Evolutionary conservation across 2,888 invertebrate genomes (phyloP), one percentile per base, ranked within the genome.

Genomic region (Lasius platythorax): DNA sequence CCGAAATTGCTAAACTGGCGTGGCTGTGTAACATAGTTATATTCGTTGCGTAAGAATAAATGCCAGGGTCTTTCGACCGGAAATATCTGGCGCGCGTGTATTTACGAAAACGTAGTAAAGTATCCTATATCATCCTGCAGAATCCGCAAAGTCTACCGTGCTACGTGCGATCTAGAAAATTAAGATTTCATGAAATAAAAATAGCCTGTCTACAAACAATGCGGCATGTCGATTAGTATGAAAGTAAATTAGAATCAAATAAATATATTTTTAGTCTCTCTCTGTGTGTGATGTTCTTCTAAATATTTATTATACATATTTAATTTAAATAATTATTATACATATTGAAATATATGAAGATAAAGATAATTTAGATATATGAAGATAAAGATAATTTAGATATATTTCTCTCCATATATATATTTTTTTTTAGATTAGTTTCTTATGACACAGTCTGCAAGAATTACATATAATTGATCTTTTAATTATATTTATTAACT

Each of bases 31-130:
- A 40, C 56, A 12, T n/a, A 56, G 9, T 30, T 76, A 28, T 53
- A 40, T 28, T 28, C 9, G 12, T 84, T 84, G 53, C 74, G 74
- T 33, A 84, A 84, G n/a, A 46, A 72, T 64, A 73, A 84, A 84
- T 70, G 64, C 74, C 82, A 70, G 46, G 68, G 40, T 23, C 74
- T 40, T 6, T 63, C 30, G 15, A 11, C 11, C 33, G 40, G 40
- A 40, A 68, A 56, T 56, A 40, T 78, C 53, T 33, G 23, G 15
- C 40, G 46, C 18, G 50, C 18, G 37, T 12, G 15, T 28, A 8
- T 23, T 46, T 40, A 30, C 30, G 8, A 70, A 56, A n/a, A 56
- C 6, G 8, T 75, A 33, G 18, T 56, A 68, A 70, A 78, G 12
- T n/a, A 76, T 76, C 37, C 9, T 28, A n/a, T 40, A 6, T 74